These are phyloP conservation scores for Mormyrops boulengeri DNA, from an alignment of 2,797 vertebrate species.

Conservation along the genomic window DNA sequence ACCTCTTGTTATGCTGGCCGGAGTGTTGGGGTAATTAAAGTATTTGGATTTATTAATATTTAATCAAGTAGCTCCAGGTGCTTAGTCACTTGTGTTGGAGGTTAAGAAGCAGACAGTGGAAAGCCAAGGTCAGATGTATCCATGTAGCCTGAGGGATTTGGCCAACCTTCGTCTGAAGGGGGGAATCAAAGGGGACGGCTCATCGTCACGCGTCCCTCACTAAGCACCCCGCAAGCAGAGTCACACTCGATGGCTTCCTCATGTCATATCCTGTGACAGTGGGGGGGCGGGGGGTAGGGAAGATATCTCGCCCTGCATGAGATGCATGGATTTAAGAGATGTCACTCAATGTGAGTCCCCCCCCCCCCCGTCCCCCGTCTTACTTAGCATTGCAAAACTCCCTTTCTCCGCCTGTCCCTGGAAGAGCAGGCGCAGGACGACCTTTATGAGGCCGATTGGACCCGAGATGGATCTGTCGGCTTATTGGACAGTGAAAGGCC, in stretches of 20 bases:
- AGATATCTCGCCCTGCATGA: constrained; percentile 57
- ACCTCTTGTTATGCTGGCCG: constrained; percentile 18
- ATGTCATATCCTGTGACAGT: constrained; percentile 54
- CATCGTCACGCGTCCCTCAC: constrained; percentile 49
- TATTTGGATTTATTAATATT: constrained; percentile 25
- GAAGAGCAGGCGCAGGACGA: constrained; percentile 32
- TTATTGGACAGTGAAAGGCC: constrained; percentile 67
- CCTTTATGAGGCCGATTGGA: constrained; percentile 54
- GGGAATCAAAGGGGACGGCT: constrained; percentile 44
- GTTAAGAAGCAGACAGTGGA: neutral
- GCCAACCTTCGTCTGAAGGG: neutral
- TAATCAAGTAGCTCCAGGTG: constrained; percentile 3
- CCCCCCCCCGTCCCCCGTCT: no score
- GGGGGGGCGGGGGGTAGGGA: constrained; percentile 42
- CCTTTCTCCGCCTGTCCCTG: constrained; percentile 41
- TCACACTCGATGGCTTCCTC: constrained; percentile 56
- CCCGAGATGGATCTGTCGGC: constrained; percentile 60
- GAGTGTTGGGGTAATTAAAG: constrained; percentile 24
- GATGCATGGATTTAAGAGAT: constrained; percentile 59
- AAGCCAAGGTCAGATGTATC: constrained; percentile 5
- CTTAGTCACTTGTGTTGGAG: neutral
- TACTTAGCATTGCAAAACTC: constrained; percentile 59
- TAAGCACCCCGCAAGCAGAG: constrained; percentile 49
- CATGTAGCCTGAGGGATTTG: constrained; percentile 1
- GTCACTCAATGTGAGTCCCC: constrained; percentile 59